Percentiles rank a stretch among this genome's conserved stretches.
Evolutionary conservation across 2,888 invertebrate species (phyloP).

Genomic region (Drosophila quinaria): DNA sequence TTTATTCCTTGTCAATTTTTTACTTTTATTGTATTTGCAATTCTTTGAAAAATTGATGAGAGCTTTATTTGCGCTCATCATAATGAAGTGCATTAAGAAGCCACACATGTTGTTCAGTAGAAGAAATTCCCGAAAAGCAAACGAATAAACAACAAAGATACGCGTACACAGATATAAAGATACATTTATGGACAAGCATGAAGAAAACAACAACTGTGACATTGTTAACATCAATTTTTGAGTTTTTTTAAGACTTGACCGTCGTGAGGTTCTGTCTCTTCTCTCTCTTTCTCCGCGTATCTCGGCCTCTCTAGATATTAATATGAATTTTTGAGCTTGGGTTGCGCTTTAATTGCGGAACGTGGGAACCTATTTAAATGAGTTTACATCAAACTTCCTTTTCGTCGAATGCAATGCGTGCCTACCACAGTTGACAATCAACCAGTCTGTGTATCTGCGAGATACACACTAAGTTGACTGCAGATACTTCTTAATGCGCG

Average conservation of each 20-base stretch:
- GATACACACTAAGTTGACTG: constrained; percentile 45
- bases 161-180: constrained; percentile 36
- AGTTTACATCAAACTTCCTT: constrained; percentile 60
- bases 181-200: constrained; percentile 54
- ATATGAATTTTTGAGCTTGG: constrained; percentile 43
- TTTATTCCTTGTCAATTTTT: too few species aligned
- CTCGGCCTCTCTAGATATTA: not conserved
- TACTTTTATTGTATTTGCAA: not conserved
- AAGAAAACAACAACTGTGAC: constrained; percentile 49
- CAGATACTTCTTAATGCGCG: constrained; percentile 58
- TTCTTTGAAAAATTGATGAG: constrained; percentile 7
- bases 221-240: constrained; percentile 49
- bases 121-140: constrained; percentile 19
- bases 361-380: constrained; percentile 78
- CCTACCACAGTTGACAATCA: constrained; percentile 37
- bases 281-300: not conserved
- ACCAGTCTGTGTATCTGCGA: constrained; percentile 34
- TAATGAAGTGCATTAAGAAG: constrained; percentile 76
- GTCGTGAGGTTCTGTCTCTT: constrained; percentile 8
- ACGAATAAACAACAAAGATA: constrained; percentile 20
- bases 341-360: constrained; percentile 72
- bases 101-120: constrained; percentile 76
- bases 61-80: constrained; percentile 58
- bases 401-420: constrained; percentile 45
- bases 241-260: constrained; percentile 23